Conservation (phyloP, 2,888 invertebrate genomes). For the Polydrusus tereticollis region DNA sequence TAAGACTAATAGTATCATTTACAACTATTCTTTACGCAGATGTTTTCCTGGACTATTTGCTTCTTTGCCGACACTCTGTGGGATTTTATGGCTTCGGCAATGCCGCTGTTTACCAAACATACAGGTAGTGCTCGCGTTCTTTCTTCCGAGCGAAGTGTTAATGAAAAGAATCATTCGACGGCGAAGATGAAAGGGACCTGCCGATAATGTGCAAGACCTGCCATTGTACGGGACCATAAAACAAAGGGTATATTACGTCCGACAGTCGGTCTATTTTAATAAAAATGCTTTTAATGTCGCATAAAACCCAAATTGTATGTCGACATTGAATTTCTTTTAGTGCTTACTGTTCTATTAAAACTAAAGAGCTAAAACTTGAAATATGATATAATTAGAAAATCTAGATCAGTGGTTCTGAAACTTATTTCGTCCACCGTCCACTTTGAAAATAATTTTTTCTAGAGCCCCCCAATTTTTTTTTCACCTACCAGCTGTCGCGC, state of each 20-base stretch:
- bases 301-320: neutral
- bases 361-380: too few relatives aligned
- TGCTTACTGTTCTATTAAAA: too few relatives aligned
- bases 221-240: neutral
- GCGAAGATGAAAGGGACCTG: constrained; percentile 37
- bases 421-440: too few relatives aligned
- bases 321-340: too few relatives aligned
- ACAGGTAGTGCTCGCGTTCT: constrained; percentile 58
- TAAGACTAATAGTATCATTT: constrained; percentile 46
- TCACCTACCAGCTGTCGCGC: too few relatives aligned
- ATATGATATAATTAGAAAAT: too few relatives aligned
- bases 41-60: constrained; percentile 39
- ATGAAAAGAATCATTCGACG: constrained; percentile 57
- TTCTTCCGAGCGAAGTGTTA: constrained; percentile 56
- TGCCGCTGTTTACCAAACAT: constrained; percentile 53
- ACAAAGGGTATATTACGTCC: neutral
- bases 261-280: neutral
- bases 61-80: constrained; percentile 45
- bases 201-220: constrained; percentile 24
- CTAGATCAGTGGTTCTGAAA: too few relatives aligned
- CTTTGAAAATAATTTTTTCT: too few relatives aligned
- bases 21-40: constrained; percentile 43
- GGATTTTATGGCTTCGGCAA: constrained; percentile 49
- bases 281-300: neutral
- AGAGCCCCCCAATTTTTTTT: too few relatives aligned